phyloP scores from a whole-genome alignment of 1,140 invertebrate genomes.

The Ylistrum balloti region DNA sequence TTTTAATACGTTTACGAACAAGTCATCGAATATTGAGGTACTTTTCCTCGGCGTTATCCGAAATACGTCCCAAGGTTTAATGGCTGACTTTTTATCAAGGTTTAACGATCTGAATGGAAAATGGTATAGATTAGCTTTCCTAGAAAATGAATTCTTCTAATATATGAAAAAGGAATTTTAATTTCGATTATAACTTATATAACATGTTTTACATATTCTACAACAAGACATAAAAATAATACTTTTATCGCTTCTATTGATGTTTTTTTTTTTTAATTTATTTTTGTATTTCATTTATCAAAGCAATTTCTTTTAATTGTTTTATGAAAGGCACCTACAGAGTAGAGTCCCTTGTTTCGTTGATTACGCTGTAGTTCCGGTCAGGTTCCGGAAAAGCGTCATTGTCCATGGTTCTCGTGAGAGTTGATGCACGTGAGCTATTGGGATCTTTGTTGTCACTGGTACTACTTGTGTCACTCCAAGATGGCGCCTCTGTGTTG shows the following conservation, averaged over 20 bases:
- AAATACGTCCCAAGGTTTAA: conserved; percentile 76
- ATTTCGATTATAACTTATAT: no score
- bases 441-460: conserved; percentile 67
- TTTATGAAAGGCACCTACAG: conserved; percentile 50
- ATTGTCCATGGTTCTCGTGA: conserved; percentile 52
- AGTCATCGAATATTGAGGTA: conserved; percentile 65
- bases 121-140: no score
- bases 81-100: conserved; percentile 57
- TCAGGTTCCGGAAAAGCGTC: conserved; percentile 44
- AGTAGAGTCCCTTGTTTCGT: conserved; percentile 49
- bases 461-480: conserved; percentile 66
- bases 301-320: no score
- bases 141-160: no score
- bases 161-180: no score
- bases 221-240: no score
- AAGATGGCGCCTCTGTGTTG: conserved; percentile 57
- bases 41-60: conserved; percentile 63
- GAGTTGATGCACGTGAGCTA: conserved; percentile 59
- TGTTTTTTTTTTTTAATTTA: no score
- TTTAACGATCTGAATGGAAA: conserved; percentile 50
- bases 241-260: no score
- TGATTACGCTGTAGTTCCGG: conserved; percentile 43
- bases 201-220: no score
- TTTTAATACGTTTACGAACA: conserved; percentile 64
- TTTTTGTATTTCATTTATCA: no score